A percentile compares a stretch with the other conserved stretches of the same genome.
Conservation (phyloP, 2,113 vertebrate species). For the Otocyon megalotis region DNA sequence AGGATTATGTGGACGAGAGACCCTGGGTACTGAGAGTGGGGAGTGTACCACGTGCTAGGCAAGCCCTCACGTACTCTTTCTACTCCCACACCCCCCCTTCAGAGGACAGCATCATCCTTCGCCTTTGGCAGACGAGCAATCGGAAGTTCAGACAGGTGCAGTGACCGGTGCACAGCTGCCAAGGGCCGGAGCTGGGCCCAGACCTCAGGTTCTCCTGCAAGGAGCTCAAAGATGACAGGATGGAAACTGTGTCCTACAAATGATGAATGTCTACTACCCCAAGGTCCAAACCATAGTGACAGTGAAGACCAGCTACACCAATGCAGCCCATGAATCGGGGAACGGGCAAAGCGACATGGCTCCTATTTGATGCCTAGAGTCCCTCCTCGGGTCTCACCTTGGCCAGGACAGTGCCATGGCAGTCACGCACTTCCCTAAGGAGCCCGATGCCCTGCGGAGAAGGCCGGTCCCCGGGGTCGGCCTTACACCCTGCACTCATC, state of each 20-base stretch:
- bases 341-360: accelerated
- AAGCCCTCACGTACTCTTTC: accelerated
- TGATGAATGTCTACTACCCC: neutral
- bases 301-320: neutral
- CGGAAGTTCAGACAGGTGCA: neutral
- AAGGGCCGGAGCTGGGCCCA: neutral
- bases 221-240: neutral
- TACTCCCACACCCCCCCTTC: neutral
- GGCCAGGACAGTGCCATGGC: neutral
- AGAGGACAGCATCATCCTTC: accelerated
- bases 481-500: neutral
- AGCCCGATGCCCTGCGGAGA: neutral
- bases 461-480: neutral
- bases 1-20: neutral
- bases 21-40: neutral
- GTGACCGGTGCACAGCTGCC: neutral
- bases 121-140: neutral
- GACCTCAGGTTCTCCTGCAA: neutral
- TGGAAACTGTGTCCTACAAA: neutral
- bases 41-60: accelerated
- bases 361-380: accelerated
- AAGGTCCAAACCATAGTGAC: accelerated
- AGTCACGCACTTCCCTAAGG: neutral
- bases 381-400: too few species aligned
- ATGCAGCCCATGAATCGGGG: neutral